Percentiles rank a stretch among this genome's conserved stretches.
phyloP scores from a whole-genome alignment of 2,113 vertebrate genomes.

The Orthochromis malagaraziensis region DNA sequence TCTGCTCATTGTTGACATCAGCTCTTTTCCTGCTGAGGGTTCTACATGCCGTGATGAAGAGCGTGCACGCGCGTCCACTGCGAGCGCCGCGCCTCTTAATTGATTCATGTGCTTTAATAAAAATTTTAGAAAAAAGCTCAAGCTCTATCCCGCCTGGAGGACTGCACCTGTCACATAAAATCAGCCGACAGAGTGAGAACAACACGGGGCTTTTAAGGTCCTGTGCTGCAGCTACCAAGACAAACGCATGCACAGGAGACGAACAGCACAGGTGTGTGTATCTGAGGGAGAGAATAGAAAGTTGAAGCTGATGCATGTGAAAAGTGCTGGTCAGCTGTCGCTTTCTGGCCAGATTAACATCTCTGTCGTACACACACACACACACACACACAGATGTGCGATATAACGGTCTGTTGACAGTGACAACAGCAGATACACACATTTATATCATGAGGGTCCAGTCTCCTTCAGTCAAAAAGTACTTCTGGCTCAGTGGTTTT shows the following conservation, averaged over 20 bases:
- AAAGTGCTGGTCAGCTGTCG: slow-evolving; percentile 48
- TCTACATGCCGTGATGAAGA: background rate
- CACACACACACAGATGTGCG: background rate
- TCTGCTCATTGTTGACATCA: background rate
- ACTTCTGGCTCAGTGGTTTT: slow-evolving; percentile 16
- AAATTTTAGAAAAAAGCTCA: background rate
- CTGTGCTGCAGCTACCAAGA: background rate
- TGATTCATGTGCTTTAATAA: slow-evolving; percentile 47
- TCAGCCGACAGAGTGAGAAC: slow-evolving; percentile 12
- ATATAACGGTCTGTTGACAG: slow-evolving; percentile 28
- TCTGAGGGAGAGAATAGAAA: background rate
- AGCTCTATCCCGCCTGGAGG: background rate
- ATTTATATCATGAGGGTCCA: background rate
- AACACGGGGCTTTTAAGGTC: slow-evolving; percentile 8
- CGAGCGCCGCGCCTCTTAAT: background rate
- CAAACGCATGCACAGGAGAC: background rate
- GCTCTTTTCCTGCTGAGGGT: background rate
- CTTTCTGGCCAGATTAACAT: slow-evolving; percentile 36
- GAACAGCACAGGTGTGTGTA: background rate
- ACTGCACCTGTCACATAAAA: slow-evolving; percentile 51
- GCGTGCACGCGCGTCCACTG: background rate
- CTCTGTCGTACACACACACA: background rate
- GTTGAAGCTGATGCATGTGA: slow-evolving; percentile 16
- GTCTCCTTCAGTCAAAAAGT: slow-evolving; percentile 2
- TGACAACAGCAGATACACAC: background rate